These are phyloP conservation scores for Trissoscelio sp. DNA, from an alignment of 2,888 invertebrate species.

Conservation along the genomic window DNA sequence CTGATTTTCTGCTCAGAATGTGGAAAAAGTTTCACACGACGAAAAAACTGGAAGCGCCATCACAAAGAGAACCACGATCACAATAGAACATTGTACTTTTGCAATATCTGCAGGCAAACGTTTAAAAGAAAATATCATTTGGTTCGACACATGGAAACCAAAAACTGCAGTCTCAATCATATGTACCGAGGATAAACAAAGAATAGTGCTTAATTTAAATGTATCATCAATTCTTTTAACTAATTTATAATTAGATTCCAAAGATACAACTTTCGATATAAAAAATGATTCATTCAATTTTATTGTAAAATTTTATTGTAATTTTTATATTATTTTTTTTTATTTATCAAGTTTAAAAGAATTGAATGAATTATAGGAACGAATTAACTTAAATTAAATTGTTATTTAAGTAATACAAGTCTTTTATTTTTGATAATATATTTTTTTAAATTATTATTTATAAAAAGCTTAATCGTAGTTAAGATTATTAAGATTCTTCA, in stretches of 20 bases:
- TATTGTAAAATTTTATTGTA: too few species aligned
- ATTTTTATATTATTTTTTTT: too few species aligned
- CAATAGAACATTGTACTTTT: constrained; percentile 83
- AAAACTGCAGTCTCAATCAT: constrained; percentile 33
- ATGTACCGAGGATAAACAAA: neutral
- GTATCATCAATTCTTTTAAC: neutral
- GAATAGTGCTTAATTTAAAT: neutral
- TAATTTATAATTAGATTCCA: too few species aligned
- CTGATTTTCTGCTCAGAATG: constrained; percentile 70
- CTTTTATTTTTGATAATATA: neutral
- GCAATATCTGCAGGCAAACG: constrained; percentile 88
- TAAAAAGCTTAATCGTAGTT: too few species aligned
- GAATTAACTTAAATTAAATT: too few species aligned
- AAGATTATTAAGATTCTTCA: too few species aligned
- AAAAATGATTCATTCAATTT: too few species aligned
- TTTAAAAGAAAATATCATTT: constrained; percentile 92
- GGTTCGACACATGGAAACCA: constrained; percentile 86
- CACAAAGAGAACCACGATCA: constrained; percentile 73
- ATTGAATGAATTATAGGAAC: too few species aligned
- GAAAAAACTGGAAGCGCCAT: constrained; percentile 75
- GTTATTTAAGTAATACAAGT: too few species aligned
- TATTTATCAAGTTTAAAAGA: too few species aligned
- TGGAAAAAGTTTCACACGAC: constrained; percentile 72
- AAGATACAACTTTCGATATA: too few species aligned
- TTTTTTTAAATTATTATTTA: neutral